Evolutionary conservation across 2,113 vertebrate species (phyloP).

Genomic region (Carassius carassius): DNA sequence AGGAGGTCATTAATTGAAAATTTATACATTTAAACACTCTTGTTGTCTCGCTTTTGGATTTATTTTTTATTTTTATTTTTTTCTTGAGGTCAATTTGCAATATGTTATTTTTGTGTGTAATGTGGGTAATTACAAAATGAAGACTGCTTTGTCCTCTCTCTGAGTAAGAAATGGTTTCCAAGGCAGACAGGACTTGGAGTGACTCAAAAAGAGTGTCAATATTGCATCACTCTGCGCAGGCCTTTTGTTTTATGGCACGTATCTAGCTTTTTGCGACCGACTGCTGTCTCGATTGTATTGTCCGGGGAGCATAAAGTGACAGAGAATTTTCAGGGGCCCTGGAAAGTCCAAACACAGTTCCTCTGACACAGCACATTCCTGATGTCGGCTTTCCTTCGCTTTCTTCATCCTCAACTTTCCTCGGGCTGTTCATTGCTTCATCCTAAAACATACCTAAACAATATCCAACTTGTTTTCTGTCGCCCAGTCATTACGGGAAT

Average conservation of each 20-base stretch:
- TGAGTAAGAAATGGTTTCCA: slow-evolving; percentile 42
- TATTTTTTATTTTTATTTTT: background rate
- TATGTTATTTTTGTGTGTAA: background rate
- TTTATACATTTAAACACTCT: background rate
- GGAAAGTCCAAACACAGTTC: slow-evolving; percentile 7
- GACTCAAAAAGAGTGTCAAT: slow-evolving; percentile 53
- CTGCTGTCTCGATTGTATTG: background rate
- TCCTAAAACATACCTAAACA: slow-evolving; percentile 66
- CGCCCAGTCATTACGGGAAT: slow-evolving; percentile 72
- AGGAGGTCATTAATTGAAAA: background rate
- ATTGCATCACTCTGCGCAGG: slow-evolving; percentile 52
- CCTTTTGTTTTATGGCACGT: slow-evolving; percentile 47
- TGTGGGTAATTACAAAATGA: slow-evolving; percentile 16
- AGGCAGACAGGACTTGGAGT: slow-evolving; percentile 51
- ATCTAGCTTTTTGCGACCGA: slow-evolving; percentile 36
- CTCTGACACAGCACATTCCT: slow-evolving; percentile 34
- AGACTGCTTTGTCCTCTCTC: slow-evolving; percentile 45
- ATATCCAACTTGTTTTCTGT: slow-evolving; percentile 74
- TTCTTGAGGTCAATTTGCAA: background rate
- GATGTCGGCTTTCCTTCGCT: slow-evolving; percentile 35
- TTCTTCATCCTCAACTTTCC: slow-evolving; percentile 59
- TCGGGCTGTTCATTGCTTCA: slow-evolving; percentile 59
- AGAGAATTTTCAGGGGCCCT: background rate
- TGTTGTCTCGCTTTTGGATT: background rate
- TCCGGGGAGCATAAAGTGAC: background rate